A percentile compares a stretch with the other conserved stretches of the same genome.
Evolutionary conservation across 92 coral and sea anemone species (phyloP).

Genomic region (Galaxea fascicularis): DNA sequence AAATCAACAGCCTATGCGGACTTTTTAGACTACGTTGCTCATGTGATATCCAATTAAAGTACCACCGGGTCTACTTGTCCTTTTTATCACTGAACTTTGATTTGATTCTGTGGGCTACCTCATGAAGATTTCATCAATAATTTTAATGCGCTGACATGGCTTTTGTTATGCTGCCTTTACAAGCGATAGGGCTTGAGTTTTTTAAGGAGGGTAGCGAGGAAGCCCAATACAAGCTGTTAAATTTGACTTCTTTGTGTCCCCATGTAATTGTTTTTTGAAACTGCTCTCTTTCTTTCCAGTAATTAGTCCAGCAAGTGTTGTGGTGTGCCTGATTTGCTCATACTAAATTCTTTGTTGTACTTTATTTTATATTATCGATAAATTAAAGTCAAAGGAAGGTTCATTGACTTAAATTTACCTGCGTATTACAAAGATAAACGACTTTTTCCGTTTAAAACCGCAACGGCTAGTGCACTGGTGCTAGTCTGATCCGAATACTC

Average conservation of each 20-base stretch:
- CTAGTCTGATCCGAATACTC: neutral
- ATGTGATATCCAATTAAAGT: too few species aligned
- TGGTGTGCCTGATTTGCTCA: neutral
- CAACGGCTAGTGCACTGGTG: neutral
- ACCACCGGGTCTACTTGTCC: neutral
- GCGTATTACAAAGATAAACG: slow-evolving; percentile 2
- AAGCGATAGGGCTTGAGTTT: neutral
- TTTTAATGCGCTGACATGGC: neutral
- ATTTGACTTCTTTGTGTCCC: neutral
- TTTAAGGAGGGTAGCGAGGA: neutral
- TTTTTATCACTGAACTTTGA: neutral
- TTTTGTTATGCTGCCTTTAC: neutral
- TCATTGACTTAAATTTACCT: neutral
- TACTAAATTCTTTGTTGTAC: neutral
- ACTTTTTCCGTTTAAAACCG: slow-evolving; percentile 1
- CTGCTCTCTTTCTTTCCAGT: neutral
- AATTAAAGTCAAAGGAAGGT: neutral
- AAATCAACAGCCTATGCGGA: too few species aligned
- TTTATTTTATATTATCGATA: neutral
- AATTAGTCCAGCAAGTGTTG: neutral
- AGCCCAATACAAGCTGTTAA: neutral
- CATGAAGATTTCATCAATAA: neutral
- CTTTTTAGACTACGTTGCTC: too few species aligned
- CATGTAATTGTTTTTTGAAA: neutral
- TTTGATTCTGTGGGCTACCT: neutral